A percentile compares a stretch with the other conserved stretches of the same genome.
These are phyloP conservation scores for Tachina lurida DNA, from an alignment of 2,888 invertebrate species.

Conservation along the genomic window DNA sequence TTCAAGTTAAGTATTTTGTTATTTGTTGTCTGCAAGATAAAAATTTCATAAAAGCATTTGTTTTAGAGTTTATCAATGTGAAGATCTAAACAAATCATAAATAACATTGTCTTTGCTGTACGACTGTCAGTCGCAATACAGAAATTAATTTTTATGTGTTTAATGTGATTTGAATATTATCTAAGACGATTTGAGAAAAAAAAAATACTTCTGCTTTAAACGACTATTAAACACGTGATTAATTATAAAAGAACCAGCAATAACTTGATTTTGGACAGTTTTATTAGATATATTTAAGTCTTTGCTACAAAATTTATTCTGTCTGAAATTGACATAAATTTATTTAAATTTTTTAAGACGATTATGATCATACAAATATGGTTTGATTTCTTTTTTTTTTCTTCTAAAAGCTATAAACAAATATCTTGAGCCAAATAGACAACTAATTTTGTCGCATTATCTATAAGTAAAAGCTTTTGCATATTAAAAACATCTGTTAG, in stretches of 20 bases:
- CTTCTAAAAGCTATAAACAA: no score
- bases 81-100: neutral
- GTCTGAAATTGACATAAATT: no score
- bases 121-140: neutral
- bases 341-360: no score
- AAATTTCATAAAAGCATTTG: neutral
- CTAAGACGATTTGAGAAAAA: neutral
- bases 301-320: no score
- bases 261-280: neutral
- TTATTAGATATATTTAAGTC: no score
- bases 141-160: neutral
- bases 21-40: neutral
- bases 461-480: neutral
- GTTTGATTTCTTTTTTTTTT: no score
- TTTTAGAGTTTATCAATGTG: neutral
- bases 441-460: neutral
- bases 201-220: constrained; percentile 6
- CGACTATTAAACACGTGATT: constrained; percentile 14
- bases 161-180: neutral
- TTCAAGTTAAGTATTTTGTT: neutral
- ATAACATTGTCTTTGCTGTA: neutral
- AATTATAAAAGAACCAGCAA: neutral
- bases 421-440: no score
- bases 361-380: no score
- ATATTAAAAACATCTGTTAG: neutral